phyloP scores from a whole-genome alignment of 2,888 invertebrate species.

The Aphrophora alni region DNA sequence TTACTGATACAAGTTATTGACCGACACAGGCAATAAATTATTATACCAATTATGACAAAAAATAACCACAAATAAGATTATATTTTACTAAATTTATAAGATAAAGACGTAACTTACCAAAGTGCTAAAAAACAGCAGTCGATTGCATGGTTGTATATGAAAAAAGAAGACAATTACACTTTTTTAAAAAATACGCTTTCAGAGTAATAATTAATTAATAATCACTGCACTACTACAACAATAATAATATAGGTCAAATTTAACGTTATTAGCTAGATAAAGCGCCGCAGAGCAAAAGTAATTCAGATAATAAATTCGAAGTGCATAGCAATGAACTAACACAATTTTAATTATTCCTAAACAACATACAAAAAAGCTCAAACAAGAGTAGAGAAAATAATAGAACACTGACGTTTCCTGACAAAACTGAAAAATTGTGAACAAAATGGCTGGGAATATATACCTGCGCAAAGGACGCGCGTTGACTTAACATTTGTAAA shows the following conservation, averaged over 20 bases:
- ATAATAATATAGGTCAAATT: not conserved
- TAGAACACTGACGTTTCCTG: not conserved
- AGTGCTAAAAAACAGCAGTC: not conserved
- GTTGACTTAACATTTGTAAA: not conserved
- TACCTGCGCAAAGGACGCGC: not conserved
- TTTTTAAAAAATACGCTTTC: too few relatives aligned
- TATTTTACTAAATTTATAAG: not conserved
- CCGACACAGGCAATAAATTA: too few relatives aligned
- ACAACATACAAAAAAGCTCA: not conserved
- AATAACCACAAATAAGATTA: too few relatives aligned
- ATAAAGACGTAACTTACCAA: not conserved
- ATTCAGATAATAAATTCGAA: not conserved
- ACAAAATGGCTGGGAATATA: not conserved
- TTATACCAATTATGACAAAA: too few relatives aligned
- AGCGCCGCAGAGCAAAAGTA: not conserved
- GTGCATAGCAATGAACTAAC: not conserved
- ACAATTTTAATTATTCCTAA: not conserved
- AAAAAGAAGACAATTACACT: not conserved
- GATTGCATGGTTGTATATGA: not conserved
- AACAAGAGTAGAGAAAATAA: not conserved
- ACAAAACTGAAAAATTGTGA: not conserved
- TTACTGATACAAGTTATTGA: too few relatives aligned
- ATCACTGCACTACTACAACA: not conserved
- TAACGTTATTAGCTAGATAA: not conserved
- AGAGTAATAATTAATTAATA: not conserved